Conservation (phyloP, 2,888 invertebrate species). For the Athalia rosae region DNA sequence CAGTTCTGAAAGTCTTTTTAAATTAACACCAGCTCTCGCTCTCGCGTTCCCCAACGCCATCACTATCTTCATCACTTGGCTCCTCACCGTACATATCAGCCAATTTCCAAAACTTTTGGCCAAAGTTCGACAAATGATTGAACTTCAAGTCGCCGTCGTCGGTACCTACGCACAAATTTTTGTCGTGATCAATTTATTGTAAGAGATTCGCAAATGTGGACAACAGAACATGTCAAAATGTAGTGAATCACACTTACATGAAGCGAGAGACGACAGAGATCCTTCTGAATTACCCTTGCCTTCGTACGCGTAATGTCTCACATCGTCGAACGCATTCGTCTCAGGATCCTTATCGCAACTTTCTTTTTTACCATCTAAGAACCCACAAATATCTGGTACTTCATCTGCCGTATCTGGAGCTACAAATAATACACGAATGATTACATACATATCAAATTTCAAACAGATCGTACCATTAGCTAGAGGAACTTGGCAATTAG, state of each 20-base stretch:
- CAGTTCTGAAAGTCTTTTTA: constrained; percentile 27
- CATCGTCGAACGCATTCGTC: constrained; percentile 95
- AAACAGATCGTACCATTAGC: background rate
- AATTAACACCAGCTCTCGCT: constrained; percentile 87
- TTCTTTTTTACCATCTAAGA: constrained; percentile 92
- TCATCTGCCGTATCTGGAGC: constrained; percentile 75
- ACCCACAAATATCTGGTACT: constrained; percentile 90
- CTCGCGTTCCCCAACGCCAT: constrained; percentile 81
- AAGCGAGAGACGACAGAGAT: constrained; percentile 93
- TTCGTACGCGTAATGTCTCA: constrained; percentile 98
- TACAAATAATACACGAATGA: background rate
- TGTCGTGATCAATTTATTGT: background rate
- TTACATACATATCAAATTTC: background rate
- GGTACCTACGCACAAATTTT: constrained; percentile 76
- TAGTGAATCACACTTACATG: constrained; percentile 78
- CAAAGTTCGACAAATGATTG: constrained; percentile 95
- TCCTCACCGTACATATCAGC: constrained; percentile 97
- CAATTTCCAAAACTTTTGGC: constrained; percentile 95
- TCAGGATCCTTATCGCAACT: constrained; percentile 94
- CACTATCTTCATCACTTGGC: constrained; percentile 87
- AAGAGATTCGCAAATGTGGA: constrained; percentile 7
- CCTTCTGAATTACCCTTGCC: constrained; percentile 95
- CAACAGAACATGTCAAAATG: constrained; percentile 19
- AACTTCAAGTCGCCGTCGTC: constrained; percentile 95
- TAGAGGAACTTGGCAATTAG: background rate